Evolutionary conservation across 1,140 invertebrate species (phyloP).

Genomic region (Acromyrmex echinatior): DNA sequence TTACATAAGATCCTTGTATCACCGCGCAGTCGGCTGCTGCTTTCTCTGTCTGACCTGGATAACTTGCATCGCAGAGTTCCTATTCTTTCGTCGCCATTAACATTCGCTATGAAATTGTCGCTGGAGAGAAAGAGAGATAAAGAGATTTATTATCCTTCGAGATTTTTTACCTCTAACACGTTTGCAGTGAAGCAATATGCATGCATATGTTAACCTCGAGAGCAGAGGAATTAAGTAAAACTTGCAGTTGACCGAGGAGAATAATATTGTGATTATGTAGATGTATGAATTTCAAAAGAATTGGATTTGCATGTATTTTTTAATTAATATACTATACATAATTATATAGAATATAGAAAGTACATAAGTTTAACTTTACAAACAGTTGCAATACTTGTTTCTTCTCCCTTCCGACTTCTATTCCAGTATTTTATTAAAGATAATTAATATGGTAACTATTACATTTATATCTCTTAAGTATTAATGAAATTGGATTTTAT

Average conservation of each 20-base stretch:
- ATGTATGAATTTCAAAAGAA: not conserved
- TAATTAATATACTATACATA: conserved; percentile 2
- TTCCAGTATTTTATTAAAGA: not conserved
- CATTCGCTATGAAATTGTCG: conserved; percentile 9
- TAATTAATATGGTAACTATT: not conserved
- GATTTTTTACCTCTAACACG: not conserved
- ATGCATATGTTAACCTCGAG: not conserved
- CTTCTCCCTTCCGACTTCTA: not conserved
- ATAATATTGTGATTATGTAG: not conserved
- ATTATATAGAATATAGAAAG: not conserved
- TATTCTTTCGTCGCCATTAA: conserved; percentile 65
- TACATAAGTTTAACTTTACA: not conserved
- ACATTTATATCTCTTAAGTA: not conserved
- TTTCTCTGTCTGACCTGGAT: conserved; percentile 84
- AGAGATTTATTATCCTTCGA: conserved; percentile 18
- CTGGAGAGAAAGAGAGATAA: not conserved
- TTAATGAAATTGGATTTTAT: not conserved
- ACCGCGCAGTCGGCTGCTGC: conserved; percentile 74
- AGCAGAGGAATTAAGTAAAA: not conserved
- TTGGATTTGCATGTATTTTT: not conserved
- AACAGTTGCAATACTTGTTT: not conserved
- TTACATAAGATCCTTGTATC: conserved; percentile 81
- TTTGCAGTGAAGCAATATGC: not conserved
- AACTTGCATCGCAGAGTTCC: conserved; percentile 73
- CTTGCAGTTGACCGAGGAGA: not conserved